A percentile compares a stretch with the other conserved stretches of the same genome.
Conservation (phyloP, 1,140 invertebrate genomes). For the Plodia interpunctella region DNA sequence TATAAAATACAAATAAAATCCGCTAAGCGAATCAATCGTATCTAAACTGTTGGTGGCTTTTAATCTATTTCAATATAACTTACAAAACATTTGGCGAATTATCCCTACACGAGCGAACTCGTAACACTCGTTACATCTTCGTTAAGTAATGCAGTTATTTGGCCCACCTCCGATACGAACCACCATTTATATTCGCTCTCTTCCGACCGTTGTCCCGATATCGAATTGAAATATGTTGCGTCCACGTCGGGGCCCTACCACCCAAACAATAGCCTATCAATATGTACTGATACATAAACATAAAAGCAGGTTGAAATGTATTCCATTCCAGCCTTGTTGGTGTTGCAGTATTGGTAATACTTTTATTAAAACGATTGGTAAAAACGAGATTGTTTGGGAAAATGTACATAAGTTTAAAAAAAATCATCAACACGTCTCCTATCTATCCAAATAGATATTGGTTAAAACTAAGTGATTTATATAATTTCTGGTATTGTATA, state of each 20-base stretch:
- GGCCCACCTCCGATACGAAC: conserved; percentile 47
- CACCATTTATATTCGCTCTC: conserved; percentile 68
- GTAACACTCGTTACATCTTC: conserved; percentile 14
- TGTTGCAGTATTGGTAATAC: conserved; percentile 21
- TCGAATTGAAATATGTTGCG: conserved; percentile 71
- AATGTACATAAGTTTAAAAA: no score
- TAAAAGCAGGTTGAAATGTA: conserved; percentile 22
- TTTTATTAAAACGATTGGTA: no score
- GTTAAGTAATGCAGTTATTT: conserved; percentile 32
- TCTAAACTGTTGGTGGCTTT: neutral
- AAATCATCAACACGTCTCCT: no score
- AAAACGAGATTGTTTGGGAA: no score
- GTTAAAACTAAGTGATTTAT: no score
- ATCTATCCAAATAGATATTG: no score
- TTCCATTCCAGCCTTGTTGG: conserved; percentile 16
- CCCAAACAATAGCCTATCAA: conserved; percentile 1
- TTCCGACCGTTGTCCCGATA: conserved; percentile 68
- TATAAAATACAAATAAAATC: no score
- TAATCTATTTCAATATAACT: neutral
- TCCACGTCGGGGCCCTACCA: conserved; percentile 38
- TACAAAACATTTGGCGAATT: neutral
- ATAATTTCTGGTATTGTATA: no score
- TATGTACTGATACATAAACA: neutral
- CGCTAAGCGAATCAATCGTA: neutral
- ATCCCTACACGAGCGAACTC: conserved; percentile 11